A percentile compares a stretch with the other conserved stretches of the same genome.
These are phyloP conservation scores for Drosophila ercepeae DNA, from an alignment of 1,140 invertebrate species.

Conservation along the genomic window DNA sequence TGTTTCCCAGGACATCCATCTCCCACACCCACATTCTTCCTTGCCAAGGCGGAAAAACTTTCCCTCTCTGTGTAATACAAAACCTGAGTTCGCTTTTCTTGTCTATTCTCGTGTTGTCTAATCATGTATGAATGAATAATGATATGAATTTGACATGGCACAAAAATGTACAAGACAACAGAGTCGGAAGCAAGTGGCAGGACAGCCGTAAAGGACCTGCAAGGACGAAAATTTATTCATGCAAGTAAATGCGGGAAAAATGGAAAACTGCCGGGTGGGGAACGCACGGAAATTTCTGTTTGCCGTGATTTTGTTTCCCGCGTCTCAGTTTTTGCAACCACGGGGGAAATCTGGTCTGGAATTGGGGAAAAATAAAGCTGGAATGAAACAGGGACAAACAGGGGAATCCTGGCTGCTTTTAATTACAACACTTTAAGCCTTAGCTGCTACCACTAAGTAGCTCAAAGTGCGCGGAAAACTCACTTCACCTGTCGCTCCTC, in stretches of 20 bases:
- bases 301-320: slow-evolving; percentile 48
- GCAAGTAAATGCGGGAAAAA: slow-evolving; percentile 71
- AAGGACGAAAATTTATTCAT: slow-evolving; percentile 73
- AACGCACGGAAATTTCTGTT: slow-evolving; percentile 23
- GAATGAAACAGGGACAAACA: slow-evolving; percentile 4
- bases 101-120: slow-evolving; percentile 64
- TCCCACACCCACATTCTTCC: neutral
- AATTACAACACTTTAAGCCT: slow-evolving; percentile 71
- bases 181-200: slow-evolving; percentile 3
- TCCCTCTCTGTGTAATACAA: slow-evolving; percentile 61
- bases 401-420: slow-evolving; percentile 43
- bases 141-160: slow-evolving; percentile 80
- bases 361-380: neutral
- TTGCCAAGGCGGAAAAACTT: slow-evolving; percentile 39
- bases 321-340: slow-evolving; percentile 27
- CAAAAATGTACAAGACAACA: slow-evolving; percentile 66
- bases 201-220: slow-evolving; percentile 62
- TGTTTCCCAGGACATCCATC: neutral
- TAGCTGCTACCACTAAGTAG: slow-evolving; percentile 40
- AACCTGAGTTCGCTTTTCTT: slow-evolving; percentile 61
- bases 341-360: slow-evolving; percentile 1
- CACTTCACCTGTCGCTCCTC: neutral
- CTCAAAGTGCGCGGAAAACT: slow-evolving; percentile 44
- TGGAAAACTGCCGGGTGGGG: slow-evolving; percentile 29
- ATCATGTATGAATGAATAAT: slow-evolving; percentile 83